Conservation (phyloP, 1,140 invertebrate species). For the Diploscapter pachys region DNA sequence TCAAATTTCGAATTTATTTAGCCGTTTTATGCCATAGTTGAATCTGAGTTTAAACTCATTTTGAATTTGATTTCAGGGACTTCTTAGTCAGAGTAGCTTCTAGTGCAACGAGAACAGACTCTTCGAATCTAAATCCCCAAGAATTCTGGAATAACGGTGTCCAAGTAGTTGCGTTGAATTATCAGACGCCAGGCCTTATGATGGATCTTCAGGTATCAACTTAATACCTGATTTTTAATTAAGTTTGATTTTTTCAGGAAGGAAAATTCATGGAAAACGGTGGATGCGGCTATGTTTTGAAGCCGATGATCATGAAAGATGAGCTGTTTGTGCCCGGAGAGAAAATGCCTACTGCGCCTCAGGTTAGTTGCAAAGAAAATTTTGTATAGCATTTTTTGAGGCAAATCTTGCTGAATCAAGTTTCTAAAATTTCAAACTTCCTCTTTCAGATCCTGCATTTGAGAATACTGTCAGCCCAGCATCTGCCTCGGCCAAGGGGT, state of each 20-base stretch:
- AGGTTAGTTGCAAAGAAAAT: constrained; percentile 57
- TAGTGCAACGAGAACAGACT: constrained; percentile 85
- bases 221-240: constrained; percentile 31
- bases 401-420: too few relatives aligned
- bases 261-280: constrained; percentile 69
- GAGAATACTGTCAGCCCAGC: constrained; percentile 69
- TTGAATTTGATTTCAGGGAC: neutral
- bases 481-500: constrained; percentile 68
- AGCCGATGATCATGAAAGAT: constrained; percentile 65
- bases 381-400: too few relatives aligned
- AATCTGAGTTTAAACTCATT: neutral
- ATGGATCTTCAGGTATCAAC: constrained; percentile 55
- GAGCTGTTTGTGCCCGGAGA: constrained; percentile 64
- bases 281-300: constrained; percentile 70
- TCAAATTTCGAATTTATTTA: neutral
- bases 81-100: constrained; percentile 74
- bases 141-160: constrained; percentile 90
- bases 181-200: constrained; percentile 78
- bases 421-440: neutral
- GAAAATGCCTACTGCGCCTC: constrained; percentile 65
- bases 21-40: neutral
- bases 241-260: constrained; percentile 62
- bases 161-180: constrained; percentile 95
- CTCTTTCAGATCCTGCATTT: constrained; percentile 53
- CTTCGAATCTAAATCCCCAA: constrained; percentile 92